Evolutionary conservation across 2,888 invertebrate genomes (phyloP), one percentile per base, ranked within the genome.

Genomic region (Lucinisca nassula): DNA sequence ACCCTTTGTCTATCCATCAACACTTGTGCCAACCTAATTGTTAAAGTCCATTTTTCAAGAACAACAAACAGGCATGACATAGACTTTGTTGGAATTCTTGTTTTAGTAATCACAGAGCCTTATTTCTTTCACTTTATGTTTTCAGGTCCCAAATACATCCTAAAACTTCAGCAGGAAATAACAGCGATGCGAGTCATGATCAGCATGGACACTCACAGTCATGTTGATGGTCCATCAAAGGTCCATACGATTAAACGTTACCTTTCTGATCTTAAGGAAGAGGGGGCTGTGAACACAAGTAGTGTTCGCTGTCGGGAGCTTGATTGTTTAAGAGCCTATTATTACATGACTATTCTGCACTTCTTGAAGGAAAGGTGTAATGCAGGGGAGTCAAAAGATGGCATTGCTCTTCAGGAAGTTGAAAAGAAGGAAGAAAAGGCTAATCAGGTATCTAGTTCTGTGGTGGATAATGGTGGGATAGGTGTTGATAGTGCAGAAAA

Each of bases 101-200:
- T n/a, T n/a, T n/a, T n/a, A n/a, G n/a, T n/a, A n/a, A n/a, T n/a
- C n/a, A n/a, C n/a, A n/a, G n/a, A n/a, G n/a, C n/a, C n/a, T n/a
- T n/a, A n/a, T n/a, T n/a, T n/a, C n/a, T n/a, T n/a, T n/a, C n/a
- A n/a, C 40, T 14, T 14, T 40, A 40, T 81, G n/a, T 70, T 91
- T 92, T 17, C 90, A 95, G 95, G 95, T 74, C 95, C 95, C 45
- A 94, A 94, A 82, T 94, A 95, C 86, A 89, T 95, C 32, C 79
- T 94, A 77, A 94, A 95, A 79, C 90, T 95, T 21, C 95, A 95
- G 78, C 94, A 95, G 72, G 94, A 95, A 88, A 93, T 94, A 70
- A 94, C 94, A 14, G 95, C 95, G 8, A 91, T 94, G 85, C 89
- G 95, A 17, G 94, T 95, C 0, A 90, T 95, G 73, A 93, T 95